Conservation (phyloP, 2,113 vertebrate genomes). For the Bothrops jararaca region DNA sequence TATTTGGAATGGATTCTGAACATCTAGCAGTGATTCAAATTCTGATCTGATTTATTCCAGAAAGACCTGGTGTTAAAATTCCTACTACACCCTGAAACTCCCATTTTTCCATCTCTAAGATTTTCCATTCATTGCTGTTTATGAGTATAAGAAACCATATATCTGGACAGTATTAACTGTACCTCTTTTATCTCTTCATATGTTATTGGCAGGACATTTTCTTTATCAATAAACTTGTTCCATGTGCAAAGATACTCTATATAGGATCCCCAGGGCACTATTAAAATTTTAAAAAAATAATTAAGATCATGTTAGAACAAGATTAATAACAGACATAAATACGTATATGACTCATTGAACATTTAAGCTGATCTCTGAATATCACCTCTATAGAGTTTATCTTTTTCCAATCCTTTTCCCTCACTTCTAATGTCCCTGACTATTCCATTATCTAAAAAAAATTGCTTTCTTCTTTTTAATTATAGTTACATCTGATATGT, state of each 20-base stretch:
- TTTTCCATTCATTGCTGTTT: not conserved
- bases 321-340: not conserved
- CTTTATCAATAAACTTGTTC: slow-evolving; percentile 74
- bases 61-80: not conserved
- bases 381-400: not conserved
- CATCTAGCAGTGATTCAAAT: not conserved
- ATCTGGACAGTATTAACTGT: not conserved
- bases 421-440: not conserved
- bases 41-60: not conserved
- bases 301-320: not conserved
- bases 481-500: not conserved
- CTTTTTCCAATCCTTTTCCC: not conserved
- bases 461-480: not conserved
- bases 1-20: not conserved
- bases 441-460: not conserved
- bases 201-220: slow-evolving; percentile 72
- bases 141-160: not conserved
- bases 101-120: not conserved
- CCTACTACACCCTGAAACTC: not conserved
- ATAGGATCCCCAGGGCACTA: slow-evolving; percentile 81
- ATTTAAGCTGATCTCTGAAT: not conserved
- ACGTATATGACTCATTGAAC: not conserved
- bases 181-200: slow-evolving; percentile 82
- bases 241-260: slow-evolving; percentile 77
- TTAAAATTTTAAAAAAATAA: not conserved